Conservation (phyloP, 2,797 vertebrate genomes). For the Malurus splendens region DNA sequence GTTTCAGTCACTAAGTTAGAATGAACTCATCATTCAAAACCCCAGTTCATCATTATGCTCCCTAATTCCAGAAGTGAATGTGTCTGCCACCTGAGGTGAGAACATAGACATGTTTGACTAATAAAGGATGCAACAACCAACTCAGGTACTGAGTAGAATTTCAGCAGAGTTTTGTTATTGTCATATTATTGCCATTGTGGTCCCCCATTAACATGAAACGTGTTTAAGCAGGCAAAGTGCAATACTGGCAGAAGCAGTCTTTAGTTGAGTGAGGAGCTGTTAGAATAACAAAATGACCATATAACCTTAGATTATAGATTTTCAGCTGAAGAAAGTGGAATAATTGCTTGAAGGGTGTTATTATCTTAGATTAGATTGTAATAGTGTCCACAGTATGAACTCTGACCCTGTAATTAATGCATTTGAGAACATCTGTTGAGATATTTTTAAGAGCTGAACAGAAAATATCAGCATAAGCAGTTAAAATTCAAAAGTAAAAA, state of each 20-base stretch:
- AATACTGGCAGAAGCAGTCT: not conserved
- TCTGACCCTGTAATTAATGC: not conserved
- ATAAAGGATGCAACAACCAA: not conserved
- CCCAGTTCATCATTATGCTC: not conserved
- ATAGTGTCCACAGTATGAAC: not conserved
- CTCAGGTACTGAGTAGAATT: not conserved
- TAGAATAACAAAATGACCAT: not conserved
- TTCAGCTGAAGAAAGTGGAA: not conserved
- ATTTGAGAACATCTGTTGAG: not conserved
- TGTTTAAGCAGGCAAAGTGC: not conserved
- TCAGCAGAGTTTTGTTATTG: not conserved
- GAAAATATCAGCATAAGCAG: not conserved
- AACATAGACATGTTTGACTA: not conserved
- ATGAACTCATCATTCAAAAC: not conserved
- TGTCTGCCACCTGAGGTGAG: not conserved
- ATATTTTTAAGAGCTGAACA: not conserved
- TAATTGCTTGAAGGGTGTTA: not conserved
- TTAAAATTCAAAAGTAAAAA: not conserved
- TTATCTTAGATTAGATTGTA: conserved; percentile 27
- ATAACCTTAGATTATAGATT: not conserved
- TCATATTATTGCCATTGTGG: not conserved
- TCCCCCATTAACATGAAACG: not conserved
- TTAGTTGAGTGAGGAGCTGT: not conserved
- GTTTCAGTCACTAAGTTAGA: not conserved
- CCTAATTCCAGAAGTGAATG: not conserved